These are phyloP conservation scores for Agelas oroides DNA, from an alignment of 37 sponge, comb jelly and placozoan genomes.

Conservation along the genomic window DNA sequence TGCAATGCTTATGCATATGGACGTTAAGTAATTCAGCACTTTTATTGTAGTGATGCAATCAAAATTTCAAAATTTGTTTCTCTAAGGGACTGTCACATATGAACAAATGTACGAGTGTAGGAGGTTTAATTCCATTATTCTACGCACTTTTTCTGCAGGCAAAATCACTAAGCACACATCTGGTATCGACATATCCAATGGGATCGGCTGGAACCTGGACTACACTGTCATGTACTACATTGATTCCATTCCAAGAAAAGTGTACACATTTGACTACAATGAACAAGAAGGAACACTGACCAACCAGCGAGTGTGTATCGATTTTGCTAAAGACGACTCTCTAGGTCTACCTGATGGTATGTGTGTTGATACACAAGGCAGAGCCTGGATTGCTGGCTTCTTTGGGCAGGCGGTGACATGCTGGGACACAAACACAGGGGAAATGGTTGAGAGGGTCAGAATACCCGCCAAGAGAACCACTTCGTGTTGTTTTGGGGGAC, in stretches of 20 bases:
- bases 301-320: conserved; percentile 36
- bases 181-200: conserved; percentile 54
- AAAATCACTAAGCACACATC: conserved; percentile 2
- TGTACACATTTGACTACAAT: conserved; percentile 57
- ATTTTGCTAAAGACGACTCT: conserved; percentile 15
- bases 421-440: conserved; percentile 52
- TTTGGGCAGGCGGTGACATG: conserved; percentile 27
- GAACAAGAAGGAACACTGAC: conserved; percentile 23
- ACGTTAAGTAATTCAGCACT: no score
- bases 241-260: conserved; percentile 27
- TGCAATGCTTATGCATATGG: no score
- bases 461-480: conserved; percentile 49
- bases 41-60: no score
- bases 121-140: no score
- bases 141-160: no score
- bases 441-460: conserved; percentile 10
- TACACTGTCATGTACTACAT: conserved; percentile 62
- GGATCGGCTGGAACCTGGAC: conserved; percentile 65
- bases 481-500: conserved; percentile 79
- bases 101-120: no score
- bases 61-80: no score
- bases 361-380: conserved; percentile 45
- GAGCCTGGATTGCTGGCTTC: conserved; percentile 60
- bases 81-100: no score
- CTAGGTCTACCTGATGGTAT: conserved; percentile 63